A percentile compares a stretch with the other conserved stretches of the same genome.
Conservation (phyloP, 2,113 vertebrate species). For the Oplegnathus fasciatus region DNA sequence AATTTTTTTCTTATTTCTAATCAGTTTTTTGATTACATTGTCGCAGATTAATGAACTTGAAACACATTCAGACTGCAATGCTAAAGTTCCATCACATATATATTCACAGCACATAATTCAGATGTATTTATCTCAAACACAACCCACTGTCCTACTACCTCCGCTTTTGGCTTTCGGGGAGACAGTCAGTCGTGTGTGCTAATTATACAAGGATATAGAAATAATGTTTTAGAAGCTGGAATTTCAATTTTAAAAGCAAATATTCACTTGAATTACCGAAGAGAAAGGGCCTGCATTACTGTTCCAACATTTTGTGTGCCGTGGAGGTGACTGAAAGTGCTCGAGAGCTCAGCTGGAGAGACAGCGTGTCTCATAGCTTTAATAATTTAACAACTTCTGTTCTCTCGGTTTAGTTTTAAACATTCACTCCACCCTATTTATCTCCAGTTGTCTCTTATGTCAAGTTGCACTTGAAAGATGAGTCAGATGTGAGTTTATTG, state of each 20-base stretch:
- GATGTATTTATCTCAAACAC: constrained; percentile 4
- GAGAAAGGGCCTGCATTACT: neutral
- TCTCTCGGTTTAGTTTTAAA: constrained; percentile 20
- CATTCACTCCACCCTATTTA: neutral
- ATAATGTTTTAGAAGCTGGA: neutral
- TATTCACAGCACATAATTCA: neutral
- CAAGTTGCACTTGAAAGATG: constrained; percentile 30
- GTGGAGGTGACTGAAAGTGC: constrained; percentile 8
- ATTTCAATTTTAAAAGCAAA: neutral
- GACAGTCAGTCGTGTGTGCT: neutral
- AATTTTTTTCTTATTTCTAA: neutral
- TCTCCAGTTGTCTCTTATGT: constrained; percentile 22
- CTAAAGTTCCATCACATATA: neutral
- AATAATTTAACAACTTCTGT: constrained; percentile 10
- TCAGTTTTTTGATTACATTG: neutral
- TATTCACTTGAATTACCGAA: neutral
- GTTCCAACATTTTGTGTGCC: constrained; percentile 2
- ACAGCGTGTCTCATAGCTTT: constrained; percentile 51
- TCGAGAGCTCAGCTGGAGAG: constrained; percentile 7
- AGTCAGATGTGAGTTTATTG: constrained; percentile 9
- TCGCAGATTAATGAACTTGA: neutral
- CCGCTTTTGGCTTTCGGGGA: neutral
- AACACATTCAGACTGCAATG: neutral
- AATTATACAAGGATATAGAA: constrained; percentile 23
- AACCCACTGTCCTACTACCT: constrained; percentile 7